Base-by-base conservation (phyloP, 2,888 invertebrate species). In the Cremastobaeus sp. region DNA sequence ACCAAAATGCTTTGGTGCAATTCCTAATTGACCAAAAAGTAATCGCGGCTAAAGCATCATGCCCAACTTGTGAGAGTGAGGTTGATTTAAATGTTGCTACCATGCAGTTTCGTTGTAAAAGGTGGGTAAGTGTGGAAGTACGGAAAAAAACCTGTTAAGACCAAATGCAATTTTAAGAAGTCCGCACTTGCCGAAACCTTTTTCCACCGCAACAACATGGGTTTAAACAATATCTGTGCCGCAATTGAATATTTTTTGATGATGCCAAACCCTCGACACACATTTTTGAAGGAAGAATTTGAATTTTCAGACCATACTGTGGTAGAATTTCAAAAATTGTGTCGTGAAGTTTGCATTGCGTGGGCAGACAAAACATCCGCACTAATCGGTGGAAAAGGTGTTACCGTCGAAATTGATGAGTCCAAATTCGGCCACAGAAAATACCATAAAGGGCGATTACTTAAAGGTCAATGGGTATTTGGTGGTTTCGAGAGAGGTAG, bases 381-480 rank as follows among this genome's bases (percentile, higher is more conserved):
- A 14, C 12, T 8, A 9, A 35, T 35, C 11, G 35, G 35, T 35
- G 35, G 35, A 4, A 2, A 12, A 12, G 35, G 35, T 14, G 14
- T 14, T 11, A 37, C 28, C 8, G 70, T 76, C 0, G 69, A 76
- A 48, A 76, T 77, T 4, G 77, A 77, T 30, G 72, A 72, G 41
- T 64, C 77, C 0, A 76, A 71, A 47, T 34, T 76, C 15, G 66
- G 74, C 0, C 43, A 62, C 14, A 12, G 77, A 17, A 77, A 77
- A 60, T 76, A 69, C n/a, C 39, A 76, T 37, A 39, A 60, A 2
- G 76, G 74, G 1, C 37, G 76, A 20, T 2, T 73, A 0, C 37
- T 78, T 9, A 54, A 68, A 1, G 78, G 64, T 2, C 37, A 73
- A 32, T 78, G 71, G 76, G 14, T 76, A 1, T 78, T 76, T 18